Percentiles rank a stretch among this genome's conserved stretches.
Conservation (phyloP, 2,888 invertebrate genomes). For the Scaptomyza flava region DNA sequence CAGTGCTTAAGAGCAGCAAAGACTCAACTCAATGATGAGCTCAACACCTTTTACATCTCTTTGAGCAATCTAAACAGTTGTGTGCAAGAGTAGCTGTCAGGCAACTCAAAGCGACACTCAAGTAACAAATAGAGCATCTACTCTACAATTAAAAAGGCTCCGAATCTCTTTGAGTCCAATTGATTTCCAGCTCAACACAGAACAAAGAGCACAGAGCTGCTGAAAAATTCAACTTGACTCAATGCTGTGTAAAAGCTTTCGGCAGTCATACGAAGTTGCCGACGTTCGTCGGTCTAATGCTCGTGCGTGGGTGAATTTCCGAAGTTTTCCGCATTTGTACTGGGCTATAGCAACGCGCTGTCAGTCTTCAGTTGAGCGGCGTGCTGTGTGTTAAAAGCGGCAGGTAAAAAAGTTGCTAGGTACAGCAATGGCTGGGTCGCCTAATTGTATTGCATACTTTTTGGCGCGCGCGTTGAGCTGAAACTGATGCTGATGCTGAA, state of each 20-base stretch:
- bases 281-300: slow-evolving; percentile 16
- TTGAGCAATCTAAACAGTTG: neutral
- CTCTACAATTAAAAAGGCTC: neutral
- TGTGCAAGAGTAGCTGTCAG: neutral
- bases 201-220: neutral
- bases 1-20: neutral
- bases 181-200: neutral
- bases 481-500: slow-evolving; percentile 11
- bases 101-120: slow-evolving; percentile 1
- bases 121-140: neutral
- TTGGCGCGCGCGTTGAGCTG: slow-evolving; percentile 70
- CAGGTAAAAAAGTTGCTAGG: slow-evolving; percentile 35
- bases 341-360: slow-evolving; percentile 19
- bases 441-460: slow-evolving; percentile 61
- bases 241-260: slow-evolving; percentile 32
- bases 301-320: slow-evolving; percentile 53
- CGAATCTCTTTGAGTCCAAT: neutral
- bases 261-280: slow-evolving; percentile 8
- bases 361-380: slow-evolving; percentile 80
- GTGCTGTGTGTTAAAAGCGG: slow-evolving; percentile 69
- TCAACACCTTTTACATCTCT: neutral
- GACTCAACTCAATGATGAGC: neutral
- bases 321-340: slow-evolving; percentile 31
- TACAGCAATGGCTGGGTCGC: slow-evolving; percentile 4
- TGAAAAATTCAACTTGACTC: slow-evolving; percentile 18